Conservation (phyloP, 2,797 vertebrate species). For the Megaceryle alcyon region DNA sequence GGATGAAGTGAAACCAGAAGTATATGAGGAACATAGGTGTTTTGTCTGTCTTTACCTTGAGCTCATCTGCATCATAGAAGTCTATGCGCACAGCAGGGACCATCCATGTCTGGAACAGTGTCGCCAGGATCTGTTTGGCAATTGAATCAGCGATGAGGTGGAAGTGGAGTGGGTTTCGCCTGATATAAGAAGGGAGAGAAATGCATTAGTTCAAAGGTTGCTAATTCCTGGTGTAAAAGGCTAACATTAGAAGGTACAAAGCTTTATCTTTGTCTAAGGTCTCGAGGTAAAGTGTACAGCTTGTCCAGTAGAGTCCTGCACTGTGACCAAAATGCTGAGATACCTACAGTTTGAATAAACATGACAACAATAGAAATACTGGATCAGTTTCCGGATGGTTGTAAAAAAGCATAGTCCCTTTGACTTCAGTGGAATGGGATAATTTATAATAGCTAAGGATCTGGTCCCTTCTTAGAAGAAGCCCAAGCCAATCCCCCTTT, state of each 20-base stretch:
- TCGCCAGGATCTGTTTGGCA: conserved; percentile 94
- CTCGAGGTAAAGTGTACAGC: neutral
- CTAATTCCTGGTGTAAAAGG: neutral
- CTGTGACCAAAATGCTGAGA: neutral
- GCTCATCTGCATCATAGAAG: conserved; percentile 97
- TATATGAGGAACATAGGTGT: neutral
- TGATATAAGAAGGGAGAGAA: conserved; percentile 60
- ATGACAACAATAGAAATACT: neutral
- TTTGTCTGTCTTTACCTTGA: conserved; percentile 85
- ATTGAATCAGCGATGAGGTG: conserved; percentile 97
- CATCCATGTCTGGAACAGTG: conserved; percentile 98
- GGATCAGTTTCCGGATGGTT: neutral
- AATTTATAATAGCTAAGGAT: neutral
- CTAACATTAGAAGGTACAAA: neutral
- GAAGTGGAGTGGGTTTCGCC: conserved; percentile 96
- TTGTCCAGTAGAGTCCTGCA: neutral
- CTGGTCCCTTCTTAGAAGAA: neutral
- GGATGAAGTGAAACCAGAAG: neutral
- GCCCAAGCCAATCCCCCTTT: neutral
- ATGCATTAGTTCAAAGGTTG: neutral
- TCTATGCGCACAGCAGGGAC: conserved; percentile 94
- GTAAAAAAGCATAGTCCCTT: neutral
- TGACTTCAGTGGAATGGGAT: neutral
- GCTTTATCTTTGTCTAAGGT: neutral
- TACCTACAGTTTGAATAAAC: neutral